Conservation (phyloP, 2,113 vertebrate genomes). For the Epinephelus fuscoguttatus region DNA sequence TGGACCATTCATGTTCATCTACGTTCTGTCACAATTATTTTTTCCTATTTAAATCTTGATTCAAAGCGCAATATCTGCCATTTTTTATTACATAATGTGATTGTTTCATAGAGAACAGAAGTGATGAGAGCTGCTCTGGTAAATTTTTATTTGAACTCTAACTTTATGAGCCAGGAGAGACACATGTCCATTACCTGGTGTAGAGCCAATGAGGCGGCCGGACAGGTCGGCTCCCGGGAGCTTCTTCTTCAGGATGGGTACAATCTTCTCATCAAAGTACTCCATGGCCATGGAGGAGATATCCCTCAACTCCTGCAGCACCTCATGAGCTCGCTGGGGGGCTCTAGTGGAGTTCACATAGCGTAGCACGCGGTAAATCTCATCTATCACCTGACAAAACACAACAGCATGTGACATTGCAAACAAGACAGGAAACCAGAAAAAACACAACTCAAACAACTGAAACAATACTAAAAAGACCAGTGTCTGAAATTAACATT, state of each 20-base stretch:
- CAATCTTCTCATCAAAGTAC: slow-evolving; percentile 99
- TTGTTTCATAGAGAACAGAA: background rate
- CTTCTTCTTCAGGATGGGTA: slow-evolving; percentile 98
- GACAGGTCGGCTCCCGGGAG: slow-evolving; percentile 97
- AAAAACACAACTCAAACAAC: background rate
- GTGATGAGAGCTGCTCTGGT: background rate
- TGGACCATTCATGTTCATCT: too few relatives aligned
- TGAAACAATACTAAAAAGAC: too few relatives aligned
- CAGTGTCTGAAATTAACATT: too few relatives aligned
- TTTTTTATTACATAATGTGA: too few relatives aligned
- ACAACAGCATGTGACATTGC: background rate
- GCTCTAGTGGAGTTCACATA: slow-evolving; percentile 98
- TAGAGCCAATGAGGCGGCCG: slow-evolving; percentile 95
- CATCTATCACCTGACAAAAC: slow-evolving; percentile 94
- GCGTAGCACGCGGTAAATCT: slow-evolving; percentile 97
- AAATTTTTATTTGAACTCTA: background rate
- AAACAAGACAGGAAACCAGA: background rate
- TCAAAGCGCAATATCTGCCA: too few relatives aligned
- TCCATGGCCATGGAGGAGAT: slow-evolving; percentile 99
- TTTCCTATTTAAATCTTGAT: background rate
- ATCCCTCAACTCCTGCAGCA: slow-evolving; percentile 96
- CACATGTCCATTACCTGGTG: slow-evolving; percentile 89
- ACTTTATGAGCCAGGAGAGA: background rate
- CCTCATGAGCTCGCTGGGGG: slow-evolving; percentile 98
- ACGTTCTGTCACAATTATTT: too few relatives aligned